Base-by-base conservation (phyloP, 2,113 vertebrate genomes). In the Syrrhaptes paradoxus region DNA sequence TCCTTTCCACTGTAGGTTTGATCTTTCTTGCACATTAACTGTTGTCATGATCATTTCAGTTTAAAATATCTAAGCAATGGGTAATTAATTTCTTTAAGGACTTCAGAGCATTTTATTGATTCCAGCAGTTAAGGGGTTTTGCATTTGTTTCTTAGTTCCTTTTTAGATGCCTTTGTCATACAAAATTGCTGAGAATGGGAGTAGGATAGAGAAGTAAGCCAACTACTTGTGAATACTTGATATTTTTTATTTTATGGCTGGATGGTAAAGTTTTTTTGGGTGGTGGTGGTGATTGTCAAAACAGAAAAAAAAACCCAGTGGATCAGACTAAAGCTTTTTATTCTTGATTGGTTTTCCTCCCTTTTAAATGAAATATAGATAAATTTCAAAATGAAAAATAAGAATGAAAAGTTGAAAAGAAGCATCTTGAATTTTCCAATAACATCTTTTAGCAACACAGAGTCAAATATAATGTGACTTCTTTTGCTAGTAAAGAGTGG, bases 91-190 rank as follows among this genome's bases (percentile, higher is more conserved):
- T 87, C 70, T 87, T 91, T 43, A 78, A 81, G 87, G 77, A 51
- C 58, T 95, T 91, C 66, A 82, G 66, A 93, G 17, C 36, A 43
- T 79, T 87, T 94, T 61, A 87, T 82, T 85, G 81, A 87, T 81
- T 89, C 51, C 71, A 94, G 84, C 34, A 91, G 61, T 87, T 68
- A 84, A 68, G 17, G 62, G 48, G 21, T 43, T 82, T 89, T 89
- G 29, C 14, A 9, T 89, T 84, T 78, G 68, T 87, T 85, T 57
- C 32, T 68, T 32, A n/a, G 52, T 48, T 68, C 24, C 73, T 93
- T 93, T 68, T 49, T 18, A 89, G 89, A 87, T 59, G 36, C 12
- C 22, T 92, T 94, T 62, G 12, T 46, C n/a, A 36, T 32, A 38
- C 6, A 74, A 38, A 95, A 87, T 49, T 22, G 6, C 55, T 85